Conservation (phyloP, 2,797 vertebrate species). For the Sebastes goodei region DNA sequence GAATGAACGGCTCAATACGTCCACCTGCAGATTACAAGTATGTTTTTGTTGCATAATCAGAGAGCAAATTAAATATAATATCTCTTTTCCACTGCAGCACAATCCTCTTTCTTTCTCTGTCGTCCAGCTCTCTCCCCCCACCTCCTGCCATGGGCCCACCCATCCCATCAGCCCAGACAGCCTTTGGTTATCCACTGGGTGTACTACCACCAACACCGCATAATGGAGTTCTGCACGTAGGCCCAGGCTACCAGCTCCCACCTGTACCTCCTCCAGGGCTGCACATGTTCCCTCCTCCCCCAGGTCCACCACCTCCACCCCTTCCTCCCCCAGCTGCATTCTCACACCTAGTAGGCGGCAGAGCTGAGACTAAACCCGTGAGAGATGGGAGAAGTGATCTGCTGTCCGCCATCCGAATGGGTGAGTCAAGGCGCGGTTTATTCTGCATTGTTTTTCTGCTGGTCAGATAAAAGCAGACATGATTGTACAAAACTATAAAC, state of each 20-base stretch:
- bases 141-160: conserved; percentile 78
- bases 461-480: not conserved
- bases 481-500: not conserved
- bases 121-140: conserved; percentile 77
- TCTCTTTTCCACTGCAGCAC: not conserved
- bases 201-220: conserved; percentile 57
- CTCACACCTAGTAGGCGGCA: conserved; percentile 49
- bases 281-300: conserved; percentile 75
- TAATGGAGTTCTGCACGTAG: conserved; percentile 57
- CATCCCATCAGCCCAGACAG: conserved; percentile 87
- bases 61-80: not conserved
- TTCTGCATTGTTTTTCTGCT: not conserved
- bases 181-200: conserved; percentile 83
- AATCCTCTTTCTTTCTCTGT: conserved; percentile 39
- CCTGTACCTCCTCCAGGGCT: conserved; percentile 74
- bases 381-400: conserved; percentile 88
- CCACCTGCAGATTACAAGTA: conserved; percentile 88
- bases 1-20: conserved; percentile 71
- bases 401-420: conserved; percentile 90
- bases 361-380: conserved; percentile 77
- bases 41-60: conserved; percentile 12
- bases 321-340: conserved; percentile 49
- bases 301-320: conserved; percentile 74
- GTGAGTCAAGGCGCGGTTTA: conserved; percentile 61
- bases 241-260: conserved; percentile 69